phyloP scores from a whole-genome alignment of 2,888 invertebrate species.

The Noctua janthina region DNA sequence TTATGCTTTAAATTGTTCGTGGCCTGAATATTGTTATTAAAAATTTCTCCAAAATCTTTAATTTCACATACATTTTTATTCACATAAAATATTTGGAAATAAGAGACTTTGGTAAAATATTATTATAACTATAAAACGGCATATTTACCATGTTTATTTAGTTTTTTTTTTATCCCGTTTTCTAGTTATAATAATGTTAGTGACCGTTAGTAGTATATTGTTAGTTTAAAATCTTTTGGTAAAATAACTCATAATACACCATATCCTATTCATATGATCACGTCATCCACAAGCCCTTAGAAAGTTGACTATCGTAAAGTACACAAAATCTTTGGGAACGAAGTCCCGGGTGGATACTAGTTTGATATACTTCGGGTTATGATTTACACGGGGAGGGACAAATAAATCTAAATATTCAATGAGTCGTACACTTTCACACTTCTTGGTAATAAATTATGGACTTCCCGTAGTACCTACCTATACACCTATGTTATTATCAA shows the following conservation, averaged over 20 bases:
- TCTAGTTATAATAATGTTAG: too few species aligned
- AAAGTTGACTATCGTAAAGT: conserved; percentile 40
- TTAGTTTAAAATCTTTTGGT: too few species aligned
- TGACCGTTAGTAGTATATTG: too few species aligned
- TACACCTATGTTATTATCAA: not conserved
- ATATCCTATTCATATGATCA: not conserved
- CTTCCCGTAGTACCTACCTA: not conserved
- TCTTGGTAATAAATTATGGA: not conserved
- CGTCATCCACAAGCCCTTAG: conserved; percentile 24
- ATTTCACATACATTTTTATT: too few species aligned
- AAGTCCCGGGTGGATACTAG: conserved; percentile 60
- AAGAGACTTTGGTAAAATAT: too few species aligned
- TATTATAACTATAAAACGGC: too few species aligned
- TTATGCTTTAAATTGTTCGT: conserved; percentile 37
- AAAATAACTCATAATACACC: not conserved
- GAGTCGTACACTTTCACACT: conserved; percentile 7
- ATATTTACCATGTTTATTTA: too few species aligned
- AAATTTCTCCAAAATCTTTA: not conserved
- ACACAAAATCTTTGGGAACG: conserved; percentile 59
- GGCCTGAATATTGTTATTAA: conserved; percentile 25
- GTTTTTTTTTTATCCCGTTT: too few species aligned
- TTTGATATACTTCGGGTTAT: conserved; percentile 64
- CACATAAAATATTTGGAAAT: too few species aligned
- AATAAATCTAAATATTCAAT: conserved; percentile 55
- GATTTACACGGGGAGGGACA: conserved; percentile 49